Percentiles rank a stretch among this genome's conserved stretches.
Evolutionary conservation across 37 sponge, comb jelly and placozoan species (phyloP).

Genomic region (Ianthella basta): DNA sequence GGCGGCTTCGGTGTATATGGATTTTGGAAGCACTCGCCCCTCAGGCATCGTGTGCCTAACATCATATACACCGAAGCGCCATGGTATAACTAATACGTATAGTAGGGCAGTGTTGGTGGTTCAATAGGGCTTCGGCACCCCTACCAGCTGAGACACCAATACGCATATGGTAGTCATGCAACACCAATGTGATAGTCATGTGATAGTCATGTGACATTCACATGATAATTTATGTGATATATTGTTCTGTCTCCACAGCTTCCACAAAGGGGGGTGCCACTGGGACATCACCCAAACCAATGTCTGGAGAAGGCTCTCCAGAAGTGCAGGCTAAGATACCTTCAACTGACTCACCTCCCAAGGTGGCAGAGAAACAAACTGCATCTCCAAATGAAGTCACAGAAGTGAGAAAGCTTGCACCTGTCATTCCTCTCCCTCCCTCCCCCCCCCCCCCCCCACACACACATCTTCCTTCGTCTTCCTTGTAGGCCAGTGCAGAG

Average conservation of each 20-base stretch:
- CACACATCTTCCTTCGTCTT: neutral
- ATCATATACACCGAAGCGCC: no score
- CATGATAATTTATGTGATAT: neutral
- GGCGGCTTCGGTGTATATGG: no score
- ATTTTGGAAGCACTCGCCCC: no score
- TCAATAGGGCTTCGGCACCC: no score
- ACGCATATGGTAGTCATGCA: no score
- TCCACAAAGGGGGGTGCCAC: conserved; percentile 29
- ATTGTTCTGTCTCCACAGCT: conserved; percentile 75
- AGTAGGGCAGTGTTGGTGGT: no score
- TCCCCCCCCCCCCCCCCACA: neutral
- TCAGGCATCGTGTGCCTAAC: no score
- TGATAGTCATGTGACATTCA: neutral
- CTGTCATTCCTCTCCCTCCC: no score
- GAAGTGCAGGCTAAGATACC: neutral
- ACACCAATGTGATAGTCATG: no score
- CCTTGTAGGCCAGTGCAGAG: neutral
- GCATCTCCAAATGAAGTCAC: neutral
- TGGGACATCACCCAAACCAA: neutral
- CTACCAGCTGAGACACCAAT: no score
- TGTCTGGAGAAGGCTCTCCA: neutral
- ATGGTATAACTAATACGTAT: no score
- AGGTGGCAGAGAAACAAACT: neutral
- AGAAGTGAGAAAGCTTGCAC: no score
- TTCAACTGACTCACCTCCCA: conserved; percentile 6